A percentile compares a stretch with the other conserved stretches of the same genome.
Evolutionary conservation across 2,113 vertebrate genomes (phyloP).

Genomic region (Sterna hirundo): DNA sequence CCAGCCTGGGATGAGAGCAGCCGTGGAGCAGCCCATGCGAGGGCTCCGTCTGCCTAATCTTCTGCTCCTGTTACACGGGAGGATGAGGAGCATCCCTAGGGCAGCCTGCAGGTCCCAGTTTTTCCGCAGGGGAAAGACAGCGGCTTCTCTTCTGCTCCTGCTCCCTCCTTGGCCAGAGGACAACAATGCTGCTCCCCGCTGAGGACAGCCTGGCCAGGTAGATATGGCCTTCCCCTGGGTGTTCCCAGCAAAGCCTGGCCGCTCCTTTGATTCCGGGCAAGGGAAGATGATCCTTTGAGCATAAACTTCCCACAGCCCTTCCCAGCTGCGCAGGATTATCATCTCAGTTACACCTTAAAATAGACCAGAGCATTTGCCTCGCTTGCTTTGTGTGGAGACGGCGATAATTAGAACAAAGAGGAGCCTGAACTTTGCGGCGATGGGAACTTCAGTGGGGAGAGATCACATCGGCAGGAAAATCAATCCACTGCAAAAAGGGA

Average conservation of each 20-base stretch:
- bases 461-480: conserved; percentile 35
- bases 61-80: background rate
- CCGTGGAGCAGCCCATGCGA: background rate
- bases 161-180: background rate
- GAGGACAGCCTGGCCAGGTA: background rate
- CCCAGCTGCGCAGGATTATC: conserved; percentile 23
- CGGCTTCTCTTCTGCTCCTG: background rate
- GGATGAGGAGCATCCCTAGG: background rate
- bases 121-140: background rate
- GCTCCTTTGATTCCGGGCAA: background rate
- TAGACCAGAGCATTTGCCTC: conserved; percentile 12
- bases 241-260: background rate
- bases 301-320: conserved; percentile 16
- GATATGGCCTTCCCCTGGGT: background rate
- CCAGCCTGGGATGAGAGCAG: background rate
- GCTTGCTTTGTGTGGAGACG: background rate
- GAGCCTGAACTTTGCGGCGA: background rate
- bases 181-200: background rate
- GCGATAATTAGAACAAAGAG: conserved; percentile 54
- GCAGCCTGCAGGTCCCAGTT: background rate
- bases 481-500: conserved; percentile 14
- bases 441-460: conserved; percentile 18
- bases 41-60: background rate
- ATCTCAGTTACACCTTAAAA: conserved; percentile 52
- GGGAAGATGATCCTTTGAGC: background rate